Conservation (phyloP, 2,113 vertebrate genomes). For the Syngnathus scovelli region DNA sequence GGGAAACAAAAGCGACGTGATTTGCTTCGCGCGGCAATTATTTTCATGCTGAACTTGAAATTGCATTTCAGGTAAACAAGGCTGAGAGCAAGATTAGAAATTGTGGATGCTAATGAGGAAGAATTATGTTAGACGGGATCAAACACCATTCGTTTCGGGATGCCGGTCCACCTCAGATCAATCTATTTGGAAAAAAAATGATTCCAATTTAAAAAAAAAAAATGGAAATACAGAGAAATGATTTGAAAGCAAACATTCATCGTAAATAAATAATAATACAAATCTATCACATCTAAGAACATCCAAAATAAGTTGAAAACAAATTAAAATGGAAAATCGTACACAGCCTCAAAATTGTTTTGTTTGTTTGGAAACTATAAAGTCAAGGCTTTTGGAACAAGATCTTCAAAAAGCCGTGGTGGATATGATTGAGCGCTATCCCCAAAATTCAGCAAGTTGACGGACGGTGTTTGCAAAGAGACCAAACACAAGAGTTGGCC, state of each 20-base stretch:
- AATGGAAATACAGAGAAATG: too few species aligned
- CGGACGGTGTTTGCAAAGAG: conserved; percentile 44
- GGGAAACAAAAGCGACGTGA: neutral
- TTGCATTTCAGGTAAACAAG: neutral
- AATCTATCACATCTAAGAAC: too few species aligned
- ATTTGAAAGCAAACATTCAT: too few species aligned
- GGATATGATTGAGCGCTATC: conserved; percentile 36
- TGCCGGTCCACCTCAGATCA: neutral
- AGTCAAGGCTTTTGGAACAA: conserved; percentile 19
- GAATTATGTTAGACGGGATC: neutral
- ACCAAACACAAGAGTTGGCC: conserved; percentile 43
- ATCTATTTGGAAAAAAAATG: neutral
- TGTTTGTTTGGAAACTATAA: conserved; percentile 2
- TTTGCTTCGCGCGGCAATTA: neutral
- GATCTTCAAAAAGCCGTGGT: conserved; percentile 20
- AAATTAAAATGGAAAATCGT: too few species aligned
- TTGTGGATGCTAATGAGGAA: neutral
- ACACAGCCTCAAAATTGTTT: too few species aligned
- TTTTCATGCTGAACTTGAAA: neutral
- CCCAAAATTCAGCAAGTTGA: conserved; percentile 39
- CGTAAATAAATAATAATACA: too few species aligned
- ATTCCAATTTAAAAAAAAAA: too few species aligned
- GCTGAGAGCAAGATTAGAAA: neutral
- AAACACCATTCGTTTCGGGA: neutral
- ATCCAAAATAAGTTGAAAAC: too few species aligned